These are phyloP conservation scores for Phortica variegata DNA, from an alignment of 1,140 invertebrate genomes.

Conservation along the genomic window DNA sequence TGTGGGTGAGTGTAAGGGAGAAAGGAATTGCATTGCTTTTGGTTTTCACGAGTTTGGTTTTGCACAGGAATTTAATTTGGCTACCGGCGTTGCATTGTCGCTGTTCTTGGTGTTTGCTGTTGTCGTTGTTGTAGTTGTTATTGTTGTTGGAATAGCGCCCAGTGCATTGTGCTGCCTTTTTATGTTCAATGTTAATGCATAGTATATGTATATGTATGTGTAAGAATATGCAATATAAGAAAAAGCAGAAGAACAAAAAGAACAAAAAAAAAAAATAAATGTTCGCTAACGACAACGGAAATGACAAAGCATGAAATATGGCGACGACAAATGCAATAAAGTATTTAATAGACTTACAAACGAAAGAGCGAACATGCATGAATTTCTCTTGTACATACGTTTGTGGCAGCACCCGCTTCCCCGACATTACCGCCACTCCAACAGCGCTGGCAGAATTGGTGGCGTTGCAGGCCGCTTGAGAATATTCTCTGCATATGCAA, in stretches of 20 bases:
- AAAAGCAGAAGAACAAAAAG: conserved; percentile 7
- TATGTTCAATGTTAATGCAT: conserved; percentile 15
- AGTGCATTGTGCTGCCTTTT: conserved; percentile 1
- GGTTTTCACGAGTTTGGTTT: conserved; percentile 28
- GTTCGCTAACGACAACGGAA: conserved; percentile 26
- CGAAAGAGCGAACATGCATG: neutral
- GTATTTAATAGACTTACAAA: conserved; percentile 53
- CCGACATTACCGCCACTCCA: conserved; percentile 7
- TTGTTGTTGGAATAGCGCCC: conserved; percentile 13
- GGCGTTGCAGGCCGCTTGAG: no score
- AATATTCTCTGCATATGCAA: no score
- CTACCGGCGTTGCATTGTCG: conserved; percentile 38
- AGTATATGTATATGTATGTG: neutral
- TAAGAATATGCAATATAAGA: conserved; percentile 24
- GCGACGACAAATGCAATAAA: conserved; percentile 55
- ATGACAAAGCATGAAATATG: conserved; percentile 54
- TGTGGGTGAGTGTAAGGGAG: conserved; percentile 20
- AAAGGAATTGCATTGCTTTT: neutral
- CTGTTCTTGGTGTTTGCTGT: conserved; percentile 18
- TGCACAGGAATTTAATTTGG: conserved; percentile 52
- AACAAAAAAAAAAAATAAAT: conserved; percentile 42
- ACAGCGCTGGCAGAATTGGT: conserved; percentile 21
- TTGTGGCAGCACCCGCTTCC: no score
- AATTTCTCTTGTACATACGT: neutral
- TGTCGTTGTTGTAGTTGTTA: neutral